Base-by-base conservation (phyloP, 1,140 invertebrate species). In the Copidosoma floridanum region DNA sequence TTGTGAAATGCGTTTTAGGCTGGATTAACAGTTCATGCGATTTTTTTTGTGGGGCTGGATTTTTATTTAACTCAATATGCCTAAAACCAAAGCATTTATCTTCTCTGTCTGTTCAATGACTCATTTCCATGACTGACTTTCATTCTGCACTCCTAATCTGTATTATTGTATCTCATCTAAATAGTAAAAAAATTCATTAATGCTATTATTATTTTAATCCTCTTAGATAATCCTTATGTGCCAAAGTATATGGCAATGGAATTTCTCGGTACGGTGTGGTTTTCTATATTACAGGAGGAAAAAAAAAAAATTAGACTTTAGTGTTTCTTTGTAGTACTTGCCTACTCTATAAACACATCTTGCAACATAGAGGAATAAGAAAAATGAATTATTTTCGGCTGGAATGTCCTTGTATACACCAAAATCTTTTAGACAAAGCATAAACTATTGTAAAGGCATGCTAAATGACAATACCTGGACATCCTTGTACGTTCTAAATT, bases 1-100 rank as follows among this genome's bases (percentile, higher is more conserved):
- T 74, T 77, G 72, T 72, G 71, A 76, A 73, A 40, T 46, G 57
- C 71, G 65, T 74, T 73, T 70, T 67, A 74, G 72, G 70, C 75
- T 72, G 73, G 73, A 74, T 75, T 74, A 76, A 75, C 68, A 71
- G 67, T 72, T 73, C 71, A 72, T 78, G 74, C 74, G 73, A 77
- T 75, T 77, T 77, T n/a, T n/a, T 50, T 8, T 50, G 35, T 61
- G 69, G 71, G 71, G 67, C 77, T 75, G 69, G 65, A 65, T 64
- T 61, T 71, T 67, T 66, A 61, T 63, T 68, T 66, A 61, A 68
- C 63, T 53, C n/a, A n/a, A n/a, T n/a, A n/a, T n/a, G n/a, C n/a
- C n/a, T n/a, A n/a, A n/a, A n/a, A n/a, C n/a, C n/a, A n/a, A 50
- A 58, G 54, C 8, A 57, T 57, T 61, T 58, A 37, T 32, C 35